Percentiles rank a stretch among this genome's conserved stretches.
These are phyloP conservation scores for Peromyscus maniculatus DNA, from an alignment of 2,113 vertebrate species.

Conservation along the genomic window DNA sequence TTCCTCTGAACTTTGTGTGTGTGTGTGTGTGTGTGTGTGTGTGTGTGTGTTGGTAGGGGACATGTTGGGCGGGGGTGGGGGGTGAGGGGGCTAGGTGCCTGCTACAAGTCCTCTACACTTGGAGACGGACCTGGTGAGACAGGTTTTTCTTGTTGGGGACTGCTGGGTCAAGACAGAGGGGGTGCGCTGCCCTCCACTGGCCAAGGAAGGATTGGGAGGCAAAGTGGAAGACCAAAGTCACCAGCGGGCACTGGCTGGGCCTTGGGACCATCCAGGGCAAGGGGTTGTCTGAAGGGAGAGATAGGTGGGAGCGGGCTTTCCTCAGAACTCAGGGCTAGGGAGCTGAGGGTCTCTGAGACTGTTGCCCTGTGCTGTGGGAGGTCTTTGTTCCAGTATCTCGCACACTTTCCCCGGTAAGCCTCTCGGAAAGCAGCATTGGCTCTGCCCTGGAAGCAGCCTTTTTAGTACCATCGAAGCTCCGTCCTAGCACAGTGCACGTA, in stretches of 20 bases:
- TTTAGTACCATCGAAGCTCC: neutral
- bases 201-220: neutral
- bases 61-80: too few relatives aligned
- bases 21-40: neutral
- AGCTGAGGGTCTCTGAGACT: neutral
- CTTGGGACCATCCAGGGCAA: neutral
- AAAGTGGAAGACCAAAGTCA: neutral
- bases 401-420: neutral
- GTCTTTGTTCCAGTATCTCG: neutral
- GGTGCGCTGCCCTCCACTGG: neutral
- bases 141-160: neutral
- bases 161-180: neutral
- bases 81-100: too few relatives aligned
- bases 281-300: neutral
- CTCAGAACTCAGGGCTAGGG: neutral
- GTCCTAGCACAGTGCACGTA: neutral
- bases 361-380: neutral
- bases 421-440: neutral
- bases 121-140: neutral
- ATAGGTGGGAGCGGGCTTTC: neutral
- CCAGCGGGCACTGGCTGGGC: neutral
- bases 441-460: neutral
- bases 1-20: accelerated
- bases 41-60: neutral
- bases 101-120: neutral